Base-by-base conservation (phyloP, 1,140 invertebrate genomes). In the Batillaria attramentaria region DNA sequence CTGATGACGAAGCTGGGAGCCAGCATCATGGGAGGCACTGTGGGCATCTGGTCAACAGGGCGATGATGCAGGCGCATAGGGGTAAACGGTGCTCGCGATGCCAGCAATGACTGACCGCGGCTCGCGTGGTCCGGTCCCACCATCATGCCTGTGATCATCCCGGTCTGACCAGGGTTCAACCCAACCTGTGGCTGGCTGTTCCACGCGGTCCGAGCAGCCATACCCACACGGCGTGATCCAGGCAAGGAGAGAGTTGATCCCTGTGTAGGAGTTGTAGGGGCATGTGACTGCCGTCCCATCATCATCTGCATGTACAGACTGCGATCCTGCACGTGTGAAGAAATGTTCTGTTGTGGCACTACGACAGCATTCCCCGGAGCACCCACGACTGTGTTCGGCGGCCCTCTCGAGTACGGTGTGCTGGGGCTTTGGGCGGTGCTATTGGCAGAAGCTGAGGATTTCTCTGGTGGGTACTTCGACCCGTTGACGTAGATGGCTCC, bases 401-500 rank as follows among this genome's bases (percentile, higher is more conserved):
- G n/a, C n/a, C n/a, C n/a, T n/a, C n/a, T n/a, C n/a, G n/a, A n/a
- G 33, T 62, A 62, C 57, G 41, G 13, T 74, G 73, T 50, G 46
- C 65, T 73, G 54, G 77, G 20, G 74, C 72, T 72, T 78, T 79
- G 33, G 76, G 60, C 28, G 73, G 41, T 28, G 43, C 33, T 66
- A 39, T 43, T 28, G 54, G 65, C 20, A 62, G 70, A 10, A 37
- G 75, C 8, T 39, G 43, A 33, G 50, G 37, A 50, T 70, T 83
- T 79, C 35, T 83, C 79, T n/a, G 79, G 83, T 31, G 78, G 82
- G 50, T 76, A 83, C 42, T 81, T 75, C 28, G 79, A 78, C 6
- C 82, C 83, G 70, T 86, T 86, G 8, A 86, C 85, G 76, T 83
- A 84, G 39, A 86, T 85, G 33, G 81, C 80, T 16, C 85, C 85